Conservation (phyloP, 1,140 invertebrate species). For the Trypoxylus dichotomus region DNA sequence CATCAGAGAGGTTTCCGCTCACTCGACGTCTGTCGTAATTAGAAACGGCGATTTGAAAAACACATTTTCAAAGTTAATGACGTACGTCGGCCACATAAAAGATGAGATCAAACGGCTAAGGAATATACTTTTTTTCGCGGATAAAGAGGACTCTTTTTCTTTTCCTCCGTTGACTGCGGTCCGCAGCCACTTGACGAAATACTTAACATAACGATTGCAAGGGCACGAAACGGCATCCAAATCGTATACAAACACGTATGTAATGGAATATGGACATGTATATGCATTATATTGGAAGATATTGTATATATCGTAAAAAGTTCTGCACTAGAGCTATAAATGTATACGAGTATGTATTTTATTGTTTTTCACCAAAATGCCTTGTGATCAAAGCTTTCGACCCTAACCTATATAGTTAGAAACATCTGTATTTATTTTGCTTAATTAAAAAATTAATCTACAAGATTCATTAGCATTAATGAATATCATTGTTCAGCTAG, state of each 20-base stretch:
- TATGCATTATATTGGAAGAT: not conserved
- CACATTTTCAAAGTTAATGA: conserved; percentile 25
- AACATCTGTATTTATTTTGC: too few species aligned
- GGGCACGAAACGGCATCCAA: not conserved
- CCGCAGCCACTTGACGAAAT: conserved; percentile 10
- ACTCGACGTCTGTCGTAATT: conserved; percentile 22
- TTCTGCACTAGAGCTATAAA: too few species aligned
- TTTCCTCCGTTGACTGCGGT: not conserved
- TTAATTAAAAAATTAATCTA: too few species aligned
- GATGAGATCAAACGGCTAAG: conserved; percentile 22
- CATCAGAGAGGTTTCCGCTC: conserved; percentile 24
- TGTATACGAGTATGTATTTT: too few species aligned
- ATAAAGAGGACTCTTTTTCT: conserved; percentile 23
- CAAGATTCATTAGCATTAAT: too few species aligned
- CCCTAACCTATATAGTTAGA: too few species aligned
- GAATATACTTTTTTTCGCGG: conserved; percentile 17
- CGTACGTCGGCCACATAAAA: conserved; percentile 11
- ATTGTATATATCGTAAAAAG: too few species aligned
- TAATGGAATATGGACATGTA: not conserved
- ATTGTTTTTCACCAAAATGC: too few species aligned
- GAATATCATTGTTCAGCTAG: too few species aligned
- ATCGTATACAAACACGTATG: not conserved
- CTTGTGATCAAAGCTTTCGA: too few species aligned
- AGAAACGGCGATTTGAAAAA: conserved; percentile 25
- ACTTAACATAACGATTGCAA: conserved; percentile 4